Evolutionary conservation across 2,888 invertebrate genomes (phyloP).

Genomic region (Coleophora deauratella): DNA sequence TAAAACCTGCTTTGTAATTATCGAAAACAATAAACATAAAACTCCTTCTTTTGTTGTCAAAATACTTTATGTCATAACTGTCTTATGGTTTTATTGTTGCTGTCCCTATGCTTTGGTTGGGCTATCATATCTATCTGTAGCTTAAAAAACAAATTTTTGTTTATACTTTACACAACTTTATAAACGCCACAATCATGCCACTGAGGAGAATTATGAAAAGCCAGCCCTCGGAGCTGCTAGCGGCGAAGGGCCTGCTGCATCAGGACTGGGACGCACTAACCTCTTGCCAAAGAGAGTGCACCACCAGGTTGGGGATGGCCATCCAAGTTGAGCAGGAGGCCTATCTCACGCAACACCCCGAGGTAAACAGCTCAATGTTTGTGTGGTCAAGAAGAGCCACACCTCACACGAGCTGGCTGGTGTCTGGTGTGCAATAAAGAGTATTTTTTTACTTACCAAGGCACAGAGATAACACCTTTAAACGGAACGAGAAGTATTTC

Average conservation of each 20-base stretch:
- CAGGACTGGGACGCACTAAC: constrained; percentile 39
- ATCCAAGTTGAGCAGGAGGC: constrained; percentile 53
- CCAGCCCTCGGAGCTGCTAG: constrained; percentile 23
- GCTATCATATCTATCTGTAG: too few species aligned
- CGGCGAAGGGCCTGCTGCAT: constrained; percentile 40
- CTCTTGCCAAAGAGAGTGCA: constrained; percentile 39
- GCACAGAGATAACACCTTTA: not conserved
- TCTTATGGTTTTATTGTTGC: too few species aligned
- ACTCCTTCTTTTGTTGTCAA: too few species aligned
- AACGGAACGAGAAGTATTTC: too few species aligned
- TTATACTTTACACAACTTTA: too few species aligned
- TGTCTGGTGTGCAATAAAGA: not conserved
- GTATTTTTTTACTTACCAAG: not conserved
- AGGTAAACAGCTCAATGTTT: constrained; percentile 35
- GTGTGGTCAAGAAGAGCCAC: not conserved
- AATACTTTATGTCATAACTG: too few species aligned
- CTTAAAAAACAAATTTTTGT: too few species aligned
- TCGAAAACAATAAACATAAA: too few species aligned
- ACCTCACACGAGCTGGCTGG: not conserved
- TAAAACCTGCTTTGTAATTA: too few species aligned
- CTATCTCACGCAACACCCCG: constrained; percentile 47
- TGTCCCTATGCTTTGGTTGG: too few species aligned
- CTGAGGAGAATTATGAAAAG: constrained; percentile 37
- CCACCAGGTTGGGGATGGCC: constrained; percentile 33
- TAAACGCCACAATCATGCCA: constrained; percentile 28